A percentile compares a stretch with the other conserved stretches of the same genome.
Evolutionary conservation across 2,888 invertebrate genomes (phyloP).

Genomic region (Cerastis rubricosa): DNA sequence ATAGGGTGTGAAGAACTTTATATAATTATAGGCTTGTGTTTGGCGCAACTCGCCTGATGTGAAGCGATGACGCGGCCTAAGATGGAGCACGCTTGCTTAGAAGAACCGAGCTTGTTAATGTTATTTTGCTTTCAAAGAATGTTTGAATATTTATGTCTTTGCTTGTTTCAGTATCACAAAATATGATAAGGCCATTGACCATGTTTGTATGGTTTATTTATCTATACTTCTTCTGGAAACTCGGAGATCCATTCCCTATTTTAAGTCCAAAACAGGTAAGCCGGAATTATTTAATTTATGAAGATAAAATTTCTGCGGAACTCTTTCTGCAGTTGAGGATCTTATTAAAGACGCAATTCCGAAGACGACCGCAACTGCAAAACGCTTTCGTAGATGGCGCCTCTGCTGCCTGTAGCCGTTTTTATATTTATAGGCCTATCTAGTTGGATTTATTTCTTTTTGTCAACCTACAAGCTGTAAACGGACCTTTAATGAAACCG

Average conservation of each 20-base stretch:
- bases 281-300: neutral
- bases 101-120: no score
- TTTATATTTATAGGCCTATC: neutral
- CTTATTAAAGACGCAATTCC: neutral
- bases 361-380: neutral
- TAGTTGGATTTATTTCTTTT: neutral
- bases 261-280: slow-evolving; percentile 98
- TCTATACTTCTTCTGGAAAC: slow-evolving; percentile 99
- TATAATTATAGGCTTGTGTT: no score
- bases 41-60: no score
- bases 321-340: neutral
- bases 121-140: neutral
- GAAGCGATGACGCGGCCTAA: no score
- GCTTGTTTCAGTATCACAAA: slow-evolving; percentile 92
- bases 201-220: slow-evolving; percentile 97
- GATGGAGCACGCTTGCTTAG: no score
- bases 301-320: neutral
- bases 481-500: no score
- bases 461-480: neutral
- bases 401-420: neutral
- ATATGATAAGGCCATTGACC: slow-evolving; percentile 95
- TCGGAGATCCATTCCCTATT: slow-evolving; percentile 99
- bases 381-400: neutral
- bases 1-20: no score
- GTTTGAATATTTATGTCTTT: neutral